Base-by-base conservation (phyloP, 2,888 invertebrate genomes). In the Thelaira solivaga region DNA sequence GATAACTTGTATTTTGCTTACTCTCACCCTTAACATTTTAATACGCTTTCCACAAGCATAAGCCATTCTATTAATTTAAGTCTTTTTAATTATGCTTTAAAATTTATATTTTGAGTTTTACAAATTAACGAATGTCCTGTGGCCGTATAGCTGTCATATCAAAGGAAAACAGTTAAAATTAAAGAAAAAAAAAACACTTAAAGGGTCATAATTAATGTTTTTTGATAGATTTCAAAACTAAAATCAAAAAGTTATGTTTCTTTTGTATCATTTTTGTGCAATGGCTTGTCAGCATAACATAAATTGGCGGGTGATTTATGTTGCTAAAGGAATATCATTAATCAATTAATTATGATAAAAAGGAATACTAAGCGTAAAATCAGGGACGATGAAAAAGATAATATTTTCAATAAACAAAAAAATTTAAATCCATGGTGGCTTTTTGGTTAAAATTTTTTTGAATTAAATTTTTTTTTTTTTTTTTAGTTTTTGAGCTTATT, bases 311-410 rank as follows among this genome's bases (percentile, higher is more conserved):
- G n/a, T n/a, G n/a, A n/a, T n/a, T n/a, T n/a, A n/a, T n/a, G 16
- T 62, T 24, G 39, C 13, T 10, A 55, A 53, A 24, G 13, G 18
- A 39, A 53, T 43, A 62, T 64, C 72, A 64, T 72, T 57, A 55
- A 72, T 72, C 55, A 72, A 72, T 72, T 72, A 72, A 72, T 72
- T 55, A 72, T 51, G 71, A 16, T n/a, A 36, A 20, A 7, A 34
- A 1, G 24, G 13, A 11, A n/a, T n/a, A 10, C 10, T 5, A 53
- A 11, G 5, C 16, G 34, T 0, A 6, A 13, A 36, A n/a, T n/a
- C n/a, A n/a, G n/a, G n/a, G n/a, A n/a, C n/a, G n/a, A n/a, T n/a
- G n/a, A n/a, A n/a, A 41, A 41, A 2, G 10, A 41, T 20, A 57
- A 24, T 39, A 57, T 39, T 22, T 16, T 13, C n/a, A 13, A n/a